Evolutionary conservation across 2,797 vertebrate genomes (phyloP), one percentile per base, ranked within the genome.

Genomic region (Pangasius larnaudii): DNA sequence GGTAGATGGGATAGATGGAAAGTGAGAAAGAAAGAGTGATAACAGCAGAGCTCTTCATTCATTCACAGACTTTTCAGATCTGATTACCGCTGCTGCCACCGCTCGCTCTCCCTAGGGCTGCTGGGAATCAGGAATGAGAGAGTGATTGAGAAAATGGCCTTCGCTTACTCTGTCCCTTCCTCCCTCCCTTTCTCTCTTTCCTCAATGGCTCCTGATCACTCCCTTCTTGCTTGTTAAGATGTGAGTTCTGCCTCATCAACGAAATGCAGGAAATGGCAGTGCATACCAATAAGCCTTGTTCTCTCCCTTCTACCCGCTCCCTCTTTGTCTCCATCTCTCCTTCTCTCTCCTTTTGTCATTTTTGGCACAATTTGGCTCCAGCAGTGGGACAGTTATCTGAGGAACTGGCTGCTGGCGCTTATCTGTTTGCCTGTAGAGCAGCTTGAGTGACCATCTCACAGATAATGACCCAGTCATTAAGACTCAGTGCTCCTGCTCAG

Each of bases 181-280:
- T 84, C 58, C 59, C 77, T 72, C 27, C 56, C 65, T 81, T 39
- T 84, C 59, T 63, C 71, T 30, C 59, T 49, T 58, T 53, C 80
- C 75, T 85, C 88, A 89, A 85, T 89, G 88, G 88, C 82, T 87
- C 77, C 89, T 88, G 86, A 90, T 90, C 89, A 88, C 86, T 85
- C 86, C 84, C 83, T 88, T 85, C 86, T 85, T 86, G 89, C 78
- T 90, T 91, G 92, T 94, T 91, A 89, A 86, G 77, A 90, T 82
- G 89, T 89, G 92, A 92, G 89, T 93, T 92, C 88, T 84, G 89
- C 88, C 89, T 94, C 93, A 94, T 96, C 90, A 94, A 94, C 90
- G 94, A 92, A 93, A 87, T 10, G 87, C 89, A 91, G 92, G 84
- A 89, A 92, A 93, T 91, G 88, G 83, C 58, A 78, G 65, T 65